These are phyloP conservation scores for Papilio glaucus DNA, from an alignment of 1,140 invertebrate species.

Conservation along the genomic window DNA sequence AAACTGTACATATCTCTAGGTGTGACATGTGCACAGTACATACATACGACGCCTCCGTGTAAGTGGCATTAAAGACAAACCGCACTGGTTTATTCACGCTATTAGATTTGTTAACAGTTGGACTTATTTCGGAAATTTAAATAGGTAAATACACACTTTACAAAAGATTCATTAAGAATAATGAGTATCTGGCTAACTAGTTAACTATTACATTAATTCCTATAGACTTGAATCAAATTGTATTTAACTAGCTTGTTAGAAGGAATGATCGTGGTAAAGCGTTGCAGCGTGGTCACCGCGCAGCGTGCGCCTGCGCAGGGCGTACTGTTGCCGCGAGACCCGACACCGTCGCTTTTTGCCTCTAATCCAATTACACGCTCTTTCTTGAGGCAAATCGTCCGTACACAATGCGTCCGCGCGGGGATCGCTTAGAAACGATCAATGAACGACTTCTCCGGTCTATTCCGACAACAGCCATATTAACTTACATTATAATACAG, in stretches of 20 bases:
- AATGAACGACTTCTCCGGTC: background rate
- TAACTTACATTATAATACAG: background rate
- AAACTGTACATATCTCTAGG: too few relatives aligned
- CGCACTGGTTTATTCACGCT: too few relatives aligned
- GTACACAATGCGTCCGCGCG: slow-evolving; percentile 26
- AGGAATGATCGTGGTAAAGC: background rate
- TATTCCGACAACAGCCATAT: background rate
- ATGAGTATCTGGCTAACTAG: too few relatives aligned
- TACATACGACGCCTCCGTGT: too few relatives aligned
- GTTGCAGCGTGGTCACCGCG: background rate
- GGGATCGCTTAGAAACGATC: background rate
- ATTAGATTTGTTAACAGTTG: too few relatives aligned
- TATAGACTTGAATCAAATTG: too few relatives aligned
- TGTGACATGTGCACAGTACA: too few relatives aligned
- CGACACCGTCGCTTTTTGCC: slow-evolving; percentile 31
- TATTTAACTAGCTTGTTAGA: background rate
- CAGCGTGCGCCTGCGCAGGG: slow-evolving; percentile 22
- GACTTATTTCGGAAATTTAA: too few relatives aligned
- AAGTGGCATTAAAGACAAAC: too few relatives aligned
- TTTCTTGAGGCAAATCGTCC: slow-evolving; percentile 18
- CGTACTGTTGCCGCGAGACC: background rate
- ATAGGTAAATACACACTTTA: too few relatives aligned
- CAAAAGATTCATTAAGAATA: too few relatives aligned
- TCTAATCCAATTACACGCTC: slow-evolving; percentile 37
- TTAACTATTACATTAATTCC: too few relatives aligned